Evolutionary conservation across 2,888 invertebrate species (phyloP).

Genomic region (Coenonympha arcania): DNA sequence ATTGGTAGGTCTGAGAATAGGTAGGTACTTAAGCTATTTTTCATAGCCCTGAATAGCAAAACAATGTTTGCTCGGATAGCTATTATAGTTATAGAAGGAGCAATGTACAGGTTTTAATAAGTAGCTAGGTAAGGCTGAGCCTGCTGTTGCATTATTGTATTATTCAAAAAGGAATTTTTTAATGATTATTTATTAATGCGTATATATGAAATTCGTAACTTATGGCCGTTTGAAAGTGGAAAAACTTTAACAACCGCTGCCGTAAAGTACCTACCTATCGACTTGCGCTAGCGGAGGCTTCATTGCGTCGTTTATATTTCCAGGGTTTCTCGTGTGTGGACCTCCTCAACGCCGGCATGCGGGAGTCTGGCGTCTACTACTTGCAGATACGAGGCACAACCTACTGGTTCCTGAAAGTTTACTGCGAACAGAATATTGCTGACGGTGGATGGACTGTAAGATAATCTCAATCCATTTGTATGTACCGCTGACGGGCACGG

Average conservation of each 20-base stretch:
- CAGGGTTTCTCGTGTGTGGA: constrained; percentile 93
- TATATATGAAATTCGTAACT: neutral
- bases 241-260: no score
- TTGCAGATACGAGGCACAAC: constrained; percentile 92
- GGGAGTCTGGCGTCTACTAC: constrained; percentile 90
- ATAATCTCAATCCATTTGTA: constrained; percentile 23
- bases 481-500: no score
- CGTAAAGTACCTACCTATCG: neutral
- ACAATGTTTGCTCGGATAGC: no score
- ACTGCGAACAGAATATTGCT: constrained; percentile 89
- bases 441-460: constrained; percentile 96
- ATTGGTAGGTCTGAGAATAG: no score
- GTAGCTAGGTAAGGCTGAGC: no score
- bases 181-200: no score
- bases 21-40: no score
- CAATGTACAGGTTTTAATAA: no score
- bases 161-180: no score
- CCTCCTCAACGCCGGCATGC: constrained; percentile 87
- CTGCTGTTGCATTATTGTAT: no score
- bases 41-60: no score
- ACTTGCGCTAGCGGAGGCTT: neutral
- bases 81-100: no score
- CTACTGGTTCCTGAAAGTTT: constrained; percentile 94
- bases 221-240: neutral
- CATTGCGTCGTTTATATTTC: constrained; percentile 34